Conservation (phyloP, 2,888 invertebrate species). For the Megalurothrips usitatus region DNA sequence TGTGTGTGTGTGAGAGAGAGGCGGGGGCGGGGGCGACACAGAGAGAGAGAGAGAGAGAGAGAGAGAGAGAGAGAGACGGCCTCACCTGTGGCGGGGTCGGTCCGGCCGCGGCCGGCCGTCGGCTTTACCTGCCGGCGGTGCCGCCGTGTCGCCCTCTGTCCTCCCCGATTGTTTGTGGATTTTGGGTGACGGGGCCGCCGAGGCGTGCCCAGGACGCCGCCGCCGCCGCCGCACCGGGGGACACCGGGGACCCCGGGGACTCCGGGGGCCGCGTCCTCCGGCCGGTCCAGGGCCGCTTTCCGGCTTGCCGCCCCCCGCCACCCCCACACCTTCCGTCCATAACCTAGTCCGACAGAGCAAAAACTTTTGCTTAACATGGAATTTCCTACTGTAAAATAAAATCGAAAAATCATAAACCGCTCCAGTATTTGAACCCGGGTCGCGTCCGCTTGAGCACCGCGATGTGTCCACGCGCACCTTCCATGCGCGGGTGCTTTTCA, state of each 20-base stretch:
- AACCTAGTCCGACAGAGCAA: no score
- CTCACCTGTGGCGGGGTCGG: not conserved
- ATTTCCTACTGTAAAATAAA: no score
- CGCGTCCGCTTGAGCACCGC: no score
- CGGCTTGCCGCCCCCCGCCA: not conserved
- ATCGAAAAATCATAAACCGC: no score
- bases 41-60: not conserved
- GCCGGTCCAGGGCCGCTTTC: not conserved
- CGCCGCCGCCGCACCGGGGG: no score
- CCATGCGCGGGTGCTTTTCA: no score
- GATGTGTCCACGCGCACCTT: no score
- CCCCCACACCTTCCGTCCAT: no score
- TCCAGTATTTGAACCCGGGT: no score
- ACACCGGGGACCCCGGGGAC: no score
- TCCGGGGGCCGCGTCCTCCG: not conserved
- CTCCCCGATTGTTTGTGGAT: conserved; percentile 32
- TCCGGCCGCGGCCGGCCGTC: not conserved
- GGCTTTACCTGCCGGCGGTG: not conserved
- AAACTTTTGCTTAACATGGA: no score
- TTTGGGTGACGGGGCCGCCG: not conserved
- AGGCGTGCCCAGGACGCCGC: no score
- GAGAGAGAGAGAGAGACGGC: not conserved
- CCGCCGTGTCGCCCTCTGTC: conserved; percentile 32
- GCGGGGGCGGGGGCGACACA: not conserved
- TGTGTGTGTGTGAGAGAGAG: not conserved